Evolutionary conservation across 2,888 invertebrate species (phyloP).

Genomic region (Mechanitis mazaeus): DNA sequence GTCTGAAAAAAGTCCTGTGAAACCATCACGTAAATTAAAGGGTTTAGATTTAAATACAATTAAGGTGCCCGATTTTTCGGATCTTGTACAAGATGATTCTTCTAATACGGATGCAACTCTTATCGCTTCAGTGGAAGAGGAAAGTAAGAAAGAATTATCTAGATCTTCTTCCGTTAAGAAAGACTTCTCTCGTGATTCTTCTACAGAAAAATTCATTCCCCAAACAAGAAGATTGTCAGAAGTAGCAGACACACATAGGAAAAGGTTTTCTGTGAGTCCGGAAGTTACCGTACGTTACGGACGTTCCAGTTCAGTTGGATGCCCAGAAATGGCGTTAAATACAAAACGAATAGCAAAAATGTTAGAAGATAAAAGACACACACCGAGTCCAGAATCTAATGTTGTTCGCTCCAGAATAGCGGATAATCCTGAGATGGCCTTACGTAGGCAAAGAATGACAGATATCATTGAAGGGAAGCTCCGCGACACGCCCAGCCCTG

Average conservation of each 20-base stretch:
- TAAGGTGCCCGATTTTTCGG: slow-evolving; percentile 42
- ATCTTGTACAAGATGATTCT: slow-evolving; percentile 49
- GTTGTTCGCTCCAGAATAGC: slow-evolving; percentile 44
- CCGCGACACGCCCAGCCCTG: slow-evolving; percentile 49
- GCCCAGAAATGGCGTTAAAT: slow-evolving; percentile 42
- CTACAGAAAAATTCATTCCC: slow-evolving; percentile 34
- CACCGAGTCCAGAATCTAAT: slow-evolving; percentile 49
- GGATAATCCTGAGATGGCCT: slow-evolving; percentile 49
- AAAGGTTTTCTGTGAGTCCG: slow-evolving; percentile 47
- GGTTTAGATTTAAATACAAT: slow-evolving; percentile 50
- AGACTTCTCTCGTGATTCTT: slow-evolving; percentile 35
- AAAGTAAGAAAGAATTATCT: slow-evolving; percentile 28
- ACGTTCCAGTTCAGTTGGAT: slow-evolving; percentile 53
- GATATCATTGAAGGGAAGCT: slow-evolving; percentile 61
- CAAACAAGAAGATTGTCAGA: slow-evolving; percentile 48
- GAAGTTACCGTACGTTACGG: slow-evolving; percentile 36
- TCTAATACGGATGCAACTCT: slow-evolving; percentile 52
- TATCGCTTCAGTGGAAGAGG: slow-evolving; percentile 37
- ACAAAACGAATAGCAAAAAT: slow-evolving; percentile 56
- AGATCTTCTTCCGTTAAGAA: slow-evolving; percentile 34
- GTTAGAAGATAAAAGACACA: slow-evolving; percentile 52
- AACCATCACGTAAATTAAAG: slow-evolving; percentile 51
- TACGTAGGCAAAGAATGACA: slow-evolving; percentile 55
- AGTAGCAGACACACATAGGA: slow-evolving; percentile 36
- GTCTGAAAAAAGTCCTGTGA: slow-evolving; percentile 37